Evolutionary conservation across 2,797 vertebrate species (phyloP).

Genomic region (Triplophysa bombifrons): DNA sequence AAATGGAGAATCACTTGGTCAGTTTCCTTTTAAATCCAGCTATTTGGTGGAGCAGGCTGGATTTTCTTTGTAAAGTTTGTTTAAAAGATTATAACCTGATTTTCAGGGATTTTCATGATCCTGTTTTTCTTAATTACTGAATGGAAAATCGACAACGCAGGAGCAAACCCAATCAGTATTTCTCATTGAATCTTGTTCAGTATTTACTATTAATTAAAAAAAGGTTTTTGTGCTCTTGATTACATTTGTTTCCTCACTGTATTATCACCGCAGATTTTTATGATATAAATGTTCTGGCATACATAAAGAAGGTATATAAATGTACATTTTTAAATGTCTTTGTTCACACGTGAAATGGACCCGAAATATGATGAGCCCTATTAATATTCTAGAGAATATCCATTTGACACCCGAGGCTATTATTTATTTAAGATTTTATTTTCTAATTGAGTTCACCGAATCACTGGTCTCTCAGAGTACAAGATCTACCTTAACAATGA

Average conservation of each 20-base stretch:
- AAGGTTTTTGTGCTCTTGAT: background rate
- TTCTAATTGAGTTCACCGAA: background rate
- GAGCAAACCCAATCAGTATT: conserved; percentile 16
- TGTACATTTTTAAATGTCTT: background rate
- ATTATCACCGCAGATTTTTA: background rate
- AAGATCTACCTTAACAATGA: background rate
- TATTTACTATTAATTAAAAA: conserved; percentile 9
- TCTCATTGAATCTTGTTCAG: background rate
- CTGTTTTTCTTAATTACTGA: background rate
- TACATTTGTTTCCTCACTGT: background rate
- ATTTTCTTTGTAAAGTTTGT: background rate
- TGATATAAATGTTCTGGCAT: background rate
- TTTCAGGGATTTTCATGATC: background rate
- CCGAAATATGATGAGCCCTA: background rate
- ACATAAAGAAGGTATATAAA: background rate
- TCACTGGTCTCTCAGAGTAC: background rate
- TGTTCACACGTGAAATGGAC: background rate
- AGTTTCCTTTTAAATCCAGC: background rate
- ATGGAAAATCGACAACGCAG: background rate
- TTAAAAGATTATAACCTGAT: background rate
- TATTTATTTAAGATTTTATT: background rate
- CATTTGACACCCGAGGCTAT: background rate
- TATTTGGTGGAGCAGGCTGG: conserved; percentile 3
- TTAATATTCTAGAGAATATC: background rate
- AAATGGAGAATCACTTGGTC: conserved; percentile 14